Conservation (phyloP, 2,888 invertebrate genomes). For the Xylota segnis region DNA sequence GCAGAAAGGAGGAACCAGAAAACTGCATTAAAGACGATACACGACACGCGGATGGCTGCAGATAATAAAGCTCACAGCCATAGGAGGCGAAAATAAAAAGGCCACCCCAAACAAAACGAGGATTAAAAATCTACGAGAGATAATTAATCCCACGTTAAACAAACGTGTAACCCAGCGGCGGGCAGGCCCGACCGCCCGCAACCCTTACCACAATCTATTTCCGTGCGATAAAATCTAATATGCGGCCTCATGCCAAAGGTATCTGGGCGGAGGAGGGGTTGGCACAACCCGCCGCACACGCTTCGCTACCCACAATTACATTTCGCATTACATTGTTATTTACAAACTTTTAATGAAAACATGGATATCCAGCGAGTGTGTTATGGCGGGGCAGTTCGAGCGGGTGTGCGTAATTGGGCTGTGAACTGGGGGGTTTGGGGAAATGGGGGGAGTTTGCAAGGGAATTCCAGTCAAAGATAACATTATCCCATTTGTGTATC, state of each 20-base stretch:
- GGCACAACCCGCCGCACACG: constrained; percentile 30
- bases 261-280: not conserved
- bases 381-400: not conserved
- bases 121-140: constrained; percentile 60
- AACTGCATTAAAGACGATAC: not conserved
- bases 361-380: constrained; percentile 27
- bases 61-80: constrained; percentile 27
- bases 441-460: not conserved
- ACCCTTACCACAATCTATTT: not conserved
- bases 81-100: not conserved
- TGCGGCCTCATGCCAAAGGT: not conserved
- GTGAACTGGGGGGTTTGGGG: too few relatives aligned
- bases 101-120: not conserved
- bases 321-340: constrained; percentile 66
- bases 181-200: not conserved
- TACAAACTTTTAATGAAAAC: constrained; percentile 70
- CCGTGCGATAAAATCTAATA: constrained; percentile 33
- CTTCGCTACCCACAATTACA: constrained; percentile 59
- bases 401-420: constrained; percentile 17
- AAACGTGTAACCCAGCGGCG: constrained; percentile 19
- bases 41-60: too few relatives aligned
- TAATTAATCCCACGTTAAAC: constrained; percentile 56
- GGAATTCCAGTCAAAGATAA: constrained; percentile 45
- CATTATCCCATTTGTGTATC: constrained; percentile 35
- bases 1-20: not conserved